These are phyloP conservation scores for Muscicapa comitata DNA, from an alignment of 2,797 vertebrate species.

Conservation along the genomic window DNA sequence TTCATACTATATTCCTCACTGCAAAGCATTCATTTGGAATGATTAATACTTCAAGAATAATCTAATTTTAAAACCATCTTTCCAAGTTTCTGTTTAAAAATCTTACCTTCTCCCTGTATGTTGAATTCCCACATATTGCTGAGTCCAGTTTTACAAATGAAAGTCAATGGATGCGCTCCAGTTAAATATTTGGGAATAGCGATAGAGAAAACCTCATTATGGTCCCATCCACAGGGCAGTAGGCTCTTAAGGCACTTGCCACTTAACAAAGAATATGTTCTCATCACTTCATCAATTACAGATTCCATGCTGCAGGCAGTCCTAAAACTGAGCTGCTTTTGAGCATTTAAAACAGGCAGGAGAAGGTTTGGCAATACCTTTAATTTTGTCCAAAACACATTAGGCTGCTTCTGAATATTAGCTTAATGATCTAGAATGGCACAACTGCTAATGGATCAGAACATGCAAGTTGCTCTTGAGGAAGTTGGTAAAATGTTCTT, in stretches of 20 bases:
- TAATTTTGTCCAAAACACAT: neutral
- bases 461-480: neutral
- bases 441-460: neutral
- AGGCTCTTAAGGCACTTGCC: neutral
- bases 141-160: neutral
- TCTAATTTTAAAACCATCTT: neutral
- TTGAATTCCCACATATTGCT: neutral
- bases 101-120: rapidly evolving
- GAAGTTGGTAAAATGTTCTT: neutral
- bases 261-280: neutral
- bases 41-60: neutral
- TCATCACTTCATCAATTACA: neutral
- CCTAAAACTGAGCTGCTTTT: neutral
- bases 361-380: neutral
- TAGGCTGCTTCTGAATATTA: neutral
- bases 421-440: neutral
- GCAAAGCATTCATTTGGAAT: neutral
- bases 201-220: neutral
- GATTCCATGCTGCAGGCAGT: neutral
- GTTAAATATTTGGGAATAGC: neutral
- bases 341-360: neutral
- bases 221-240: no score
- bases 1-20: neutral
- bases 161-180: neutral
- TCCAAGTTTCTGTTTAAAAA: neutral